These are phyloP conservation scores for Eulemur mongoz DNA, from an alignment of 2,797 vertebrate genomes.

Conservation along the genomic window DNA sequence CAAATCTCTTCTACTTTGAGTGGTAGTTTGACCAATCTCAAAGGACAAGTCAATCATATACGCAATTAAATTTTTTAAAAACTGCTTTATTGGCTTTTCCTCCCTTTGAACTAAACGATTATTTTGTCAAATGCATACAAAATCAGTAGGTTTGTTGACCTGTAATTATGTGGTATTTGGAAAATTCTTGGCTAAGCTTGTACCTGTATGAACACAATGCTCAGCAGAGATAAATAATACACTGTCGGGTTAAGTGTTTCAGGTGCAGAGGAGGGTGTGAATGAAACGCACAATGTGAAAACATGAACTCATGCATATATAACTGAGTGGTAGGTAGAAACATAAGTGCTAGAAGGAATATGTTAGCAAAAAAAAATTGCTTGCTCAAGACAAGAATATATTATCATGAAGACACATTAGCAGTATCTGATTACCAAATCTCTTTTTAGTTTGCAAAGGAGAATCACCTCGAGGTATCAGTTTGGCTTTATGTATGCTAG, in stretches of 20 bases:
- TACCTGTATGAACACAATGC: neutral
- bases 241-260: constrained; percentile 11
- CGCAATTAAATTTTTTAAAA: neutral
- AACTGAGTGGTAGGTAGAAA: neutral
- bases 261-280: neutral
- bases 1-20: neutral
- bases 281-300: constrained; percentile 44
- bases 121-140: neutral
- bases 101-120: neutral
- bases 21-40: neutral
- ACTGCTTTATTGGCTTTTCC: neutral
- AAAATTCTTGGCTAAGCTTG: neutral
- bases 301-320: neutral
- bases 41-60: neutral
- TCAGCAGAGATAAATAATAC: constrained; percentile 43
- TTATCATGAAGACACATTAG: constrained; percentile 27
- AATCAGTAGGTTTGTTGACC: neutral
- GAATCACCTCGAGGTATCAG: neutral
- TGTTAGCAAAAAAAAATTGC: neutral
- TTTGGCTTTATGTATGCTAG: neutral
- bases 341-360: constrained; percentile 37
- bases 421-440: neutral
- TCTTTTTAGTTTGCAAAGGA: neutral
- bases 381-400: neutral
- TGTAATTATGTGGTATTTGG: neutral